phyloP scores from a whole-genome alignment of 1,140 invertebrate genomes.

The Cepaea nemoralis region DNA sequence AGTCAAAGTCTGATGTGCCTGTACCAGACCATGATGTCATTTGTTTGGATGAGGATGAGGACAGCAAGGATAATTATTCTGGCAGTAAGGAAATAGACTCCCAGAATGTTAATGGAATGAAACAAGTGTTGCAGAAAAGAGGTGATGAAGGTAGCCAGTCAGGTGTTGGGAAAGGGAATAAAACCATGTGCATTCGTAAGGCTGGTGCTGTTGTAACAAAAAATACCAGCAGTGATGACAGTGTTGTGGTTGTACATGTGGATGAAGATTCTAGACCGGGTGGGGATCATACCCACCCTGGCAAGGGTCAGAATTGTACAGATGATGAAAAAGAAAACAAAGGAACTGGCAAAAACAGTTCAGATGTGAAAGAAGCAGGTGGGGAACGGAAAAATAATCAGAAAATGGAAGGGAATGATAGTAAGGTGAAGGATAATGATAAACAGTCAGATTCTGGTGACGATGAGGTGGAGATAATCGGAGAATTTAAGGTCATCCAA shows the following conservation, averaged over 20 bases:
- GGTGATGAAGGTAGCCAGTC: too few species aligned
- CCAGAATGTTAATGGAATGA: too few species aligned
- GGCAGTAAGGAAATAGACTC: too few species aligned
- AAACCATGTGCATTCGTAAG: too few species aligned
- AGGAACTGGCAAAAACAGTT: constrained; percentile 53
- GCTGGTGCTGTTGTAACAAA: too few species aligned
- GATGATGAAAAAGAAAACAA: constrained; percentile 25
- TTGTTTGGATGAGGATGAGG: too few species aligned
- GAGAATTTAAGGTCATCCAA: constrained; percentile 22
- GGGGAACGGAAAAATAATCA: not conserved
- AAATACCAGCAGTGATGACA: not conserved
- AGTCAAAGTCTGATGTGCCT: too few species aligned
- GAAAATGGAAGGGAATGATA: not conserved
- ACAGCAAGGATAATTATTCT: too few species aligned
- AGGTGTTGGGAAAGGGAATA: too few species aligned
- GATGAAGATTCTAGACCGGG: not conserved
- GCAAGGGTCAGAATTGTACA: constrained; percentile 26
- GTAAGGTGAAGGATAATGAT: not conserved
- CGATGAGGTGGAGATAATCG: constrained; percentile 43
- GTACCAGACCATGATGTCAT: too few species aligned
- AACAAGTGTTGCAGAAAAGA: too few species aligned
- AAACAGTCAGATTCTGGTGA: constrained; percentile 62
- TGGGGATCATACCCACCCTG: not conserved
- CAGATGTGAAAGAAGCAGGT: constrained; percentile 68
- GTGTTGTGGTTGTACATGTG: not conserved